Percentiles rank a stretch among this genome's conserved stretches.
phyloP scores from a whole-genome alignment of 2,888 invertebrate species.

The Latrodectus elegans region DNA sequence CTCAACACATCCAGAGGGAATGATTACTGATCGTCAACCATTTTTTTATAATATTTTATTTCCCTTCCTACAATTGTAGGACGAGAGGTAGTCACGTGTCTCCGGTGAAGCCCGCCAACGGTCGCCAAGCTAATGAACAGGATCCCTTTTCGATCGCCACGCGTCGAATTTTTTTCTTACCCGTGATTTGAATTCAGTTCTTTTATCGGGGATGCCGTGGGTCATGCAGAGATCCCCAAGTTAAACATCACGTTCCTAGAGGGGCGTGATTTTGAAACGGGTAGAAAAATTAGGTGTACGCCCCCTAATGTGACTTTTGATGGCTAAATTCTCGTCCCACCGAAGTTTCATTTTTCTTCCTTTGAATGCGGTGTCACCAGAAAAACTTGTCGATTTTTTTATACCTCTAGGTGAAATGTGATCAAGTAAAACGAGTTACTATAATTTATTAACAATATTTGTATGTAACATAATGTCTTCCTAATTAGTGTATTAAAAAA shows the following conservation, averaged over 20 bases:
- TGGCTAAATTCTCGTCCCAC: constrained; percentile 35
- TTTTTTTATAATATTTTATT: constrained; percentile 48
- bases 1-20: constrained; percentile 45
- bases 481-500: too few relatives aligned
- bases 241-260: constrained; percentile 66
- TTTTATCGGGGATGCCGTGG: constrained; percentile 8
- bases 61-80: neutral
- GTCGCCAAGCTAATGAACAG: constrained; percentile 59
- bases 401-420: too few relatives aligned
- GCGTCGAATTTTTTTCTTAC: constrained; percentile 36
- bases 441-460: too few relatives aligned
- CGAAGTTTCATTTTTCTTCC: neutral
- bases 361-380: too few relatives aligned
- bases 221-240: constrained; percentile 29
- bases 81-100: constrained; percentile 40
- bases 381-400: too few relatives aligned
- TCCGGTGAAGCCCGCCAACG: constrained; percentile 15
- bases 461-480: too few relatives aligned
- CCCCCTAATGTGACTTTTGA: constrained; percentile 63
- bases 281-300: constrained; percentile 31
- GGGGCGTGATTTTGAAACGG: constrained; percentile 43
- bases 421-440: too few relatives aligned
- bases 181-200: constrained; percentile 37
- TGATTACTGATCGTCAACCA: constrained; percentile 36
- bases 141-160: constrained; percentile 33